Evolutionary conservation across 2,797 vertebrate genomes (phyloP), one percentile per base, ranked within the genome.

Genomic region (Tokudaia muenninki): DNA sequence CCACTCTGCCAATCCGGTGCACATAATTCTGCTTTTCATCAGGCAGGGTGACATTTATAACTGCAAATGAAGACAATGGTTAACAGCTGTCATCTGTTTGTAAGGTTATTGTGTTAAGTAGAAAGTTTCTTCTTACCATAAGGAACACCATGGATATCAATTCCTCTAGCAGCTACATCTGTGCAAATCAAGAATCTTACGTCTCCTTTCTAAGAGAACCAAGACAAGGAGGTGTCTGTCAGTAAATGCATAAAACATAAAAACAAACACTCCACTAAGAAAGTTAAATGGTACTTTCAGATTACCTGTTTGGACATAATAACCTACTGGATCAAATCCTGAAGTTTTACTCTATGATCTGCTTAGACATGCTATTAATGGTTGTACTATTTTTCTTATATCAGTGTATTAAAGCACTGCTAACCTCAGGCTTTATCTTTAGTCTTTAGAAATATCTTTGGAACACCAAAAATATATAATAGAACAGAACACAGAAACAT

Each of bases 21-120:
- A 99, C 99, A 0, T 99, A 99, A 98, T 99, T 99, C 98, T 99
- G 99, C 96, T 99, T 99, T 97, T 99, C 99, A 98, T 99, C 99
- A 2, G 99, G 99, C 87, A 99, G 99, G 0, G 99, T 99, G 97
- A 99, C 99, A 0, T 99, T 99, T 96, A 99, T 99, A 97, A 99
- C 99, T 99, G 95, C 11, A 59, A 94, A 41, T 5, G 74, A 72
- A 87, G 91, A 61, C 44, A 79, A 55, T 31, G 8, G 65, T 82
- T 82, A 97, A 8, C 47, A 44, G 81, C 0, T 67, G 79, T 29
- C 34, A 52, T 21, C 1, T 70, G 26, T 92, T 79, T 77, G 70
- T 89, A 89, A 89, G 59, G 50, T 87, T 24, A 94, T 59, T 37
- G 14, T 41, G 13, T 2, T 79, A 22, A 88, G 63, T 9, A 75